Evolutionary conservation across 2,888 invertebrate species (phyloP).

Genomic region (Coenonympha glycerion): DNA sequence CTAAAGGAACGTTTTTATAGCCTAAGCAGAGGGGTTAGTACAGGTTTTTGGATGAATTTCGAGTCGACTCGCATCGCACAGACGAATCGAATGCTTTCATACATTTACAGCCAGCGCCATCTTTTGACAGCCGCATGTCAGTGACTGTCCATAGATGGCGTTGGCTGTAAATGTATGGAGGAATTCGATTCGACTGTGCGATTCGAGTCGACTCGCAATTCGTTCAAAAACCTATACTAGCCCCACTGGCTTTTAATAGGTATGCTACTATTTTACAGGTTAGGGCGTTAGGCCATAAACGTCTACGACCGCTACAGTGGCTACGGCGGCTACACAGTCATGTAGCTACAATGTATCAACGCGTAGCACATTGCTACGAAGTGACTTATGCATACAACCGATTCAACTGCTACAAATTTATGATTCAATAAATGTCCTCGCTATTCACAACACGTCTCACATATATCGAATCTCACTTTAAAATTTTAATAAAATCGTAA

Average conservation of each 20-base stretch:
- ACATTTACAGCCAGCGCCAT: too few species aligned
- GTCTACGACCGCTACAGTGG: slow-evolving; percentile 16
- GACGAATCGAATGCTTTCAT: too few species aligned
- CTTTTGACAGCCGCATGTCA: too few species aligned
- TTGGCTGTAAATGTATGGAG: too few species aligned
- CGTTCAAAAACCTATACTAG: too few species aligned
- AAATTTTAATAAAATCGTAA: slow-evolving; percentile 1
- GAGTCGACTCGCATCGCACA: too few species aligned
- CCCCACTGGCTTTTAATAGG: background rate
- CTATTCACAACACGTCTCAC: slow-evolving; percentile 11
- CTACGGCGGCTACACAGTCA: background rate
- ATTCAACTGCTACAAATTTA: slow-evolving; percentile 21
- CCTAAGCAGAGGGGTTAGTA: too few species aligned
- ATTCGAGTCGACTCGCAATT: too few species aligned
- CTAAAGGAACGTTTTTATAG: too few species aligned
- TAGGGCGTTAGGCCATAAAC: slow-evolving; percentile 10
- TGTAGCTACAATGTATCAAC: slow-evolving; percentile 18
- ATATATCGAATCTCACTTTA: slow-evolving; percentile 21
- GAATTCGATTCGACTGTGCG: too few species aligned
- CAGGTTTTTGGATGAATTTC: too few species aligned
- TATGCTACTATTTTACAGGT: background rate
- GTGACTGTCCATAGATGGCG: too few species aligned
- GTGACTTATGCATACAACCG: slow-evolving; percentile 19
- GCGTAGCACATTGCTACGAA: slow-evolving; percentile 22
- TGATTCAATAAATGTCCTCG: slow-evolving; percentile 21